Base-by-base conservation (phyloP, 2,113 vertebrate genomes). In the Saccopteryx leptura region DNA sequence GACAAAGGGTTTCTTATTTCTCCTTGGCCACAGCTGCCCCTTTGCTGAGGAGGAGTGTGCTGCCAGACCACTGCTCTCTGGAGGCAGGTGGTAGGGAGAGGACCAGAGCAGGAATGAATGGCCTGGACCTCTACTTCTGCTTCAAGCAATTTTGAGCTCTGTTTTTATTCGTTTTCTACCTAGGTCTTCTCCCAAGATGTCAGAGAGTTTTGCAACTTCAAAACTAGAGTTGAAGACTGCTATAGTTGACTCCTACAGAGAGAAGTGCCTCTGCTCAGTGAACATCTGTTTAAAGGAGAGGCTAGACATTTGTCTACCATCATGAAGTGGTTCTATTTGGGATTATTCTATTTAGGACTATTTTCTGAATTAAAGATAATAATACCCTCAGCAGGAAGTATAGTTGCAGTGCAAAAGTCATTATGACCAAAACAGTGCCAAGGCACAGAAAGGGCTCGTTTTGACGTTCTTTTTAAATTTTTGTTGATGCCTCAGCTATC, bases 401-500 rank as follows among this genome's bases (percentile, higher is more conserved):
- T n/a, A 65, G 39, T 76, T 52, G 65, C 50, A 46, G 84, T 48
- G 28, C 1, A 28, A 78, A 84, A 72, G 33, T 94, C 88, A 58
- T 52, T 72, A 39, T 39, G 14, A 12, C 71, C 50, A 15, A 65
- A 74, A 84, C 9, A 79, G 56, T 52, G 89, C 84, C 65, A 54
- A 48, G 60, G 69, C 50, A 61, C 18, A 66, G 48, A 15, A 2
- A 5, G 74, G 48, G 78, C 24, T 88, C 79, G 31, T 84, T 79
- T 91, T 66, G 61, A 84, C 78, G 71, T 63, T 69, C 21, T 60
- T 79, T 68, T 72, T 78, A 71, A n/a, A 48, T 39, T 31, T 81
- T 75, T 91, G 69, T 82, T 91, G 76, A 92, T 82, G 23, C 68
- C 63, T 91, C 75, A 83, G 63, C 69, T 83, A 65, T 83, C 33